Evolutionary conservation across 2,888 invertebrate species (phyloP), one percentile per base, ranked within the genome.

Genomic region (Marasmarcha lunaedactyla): DNA sequence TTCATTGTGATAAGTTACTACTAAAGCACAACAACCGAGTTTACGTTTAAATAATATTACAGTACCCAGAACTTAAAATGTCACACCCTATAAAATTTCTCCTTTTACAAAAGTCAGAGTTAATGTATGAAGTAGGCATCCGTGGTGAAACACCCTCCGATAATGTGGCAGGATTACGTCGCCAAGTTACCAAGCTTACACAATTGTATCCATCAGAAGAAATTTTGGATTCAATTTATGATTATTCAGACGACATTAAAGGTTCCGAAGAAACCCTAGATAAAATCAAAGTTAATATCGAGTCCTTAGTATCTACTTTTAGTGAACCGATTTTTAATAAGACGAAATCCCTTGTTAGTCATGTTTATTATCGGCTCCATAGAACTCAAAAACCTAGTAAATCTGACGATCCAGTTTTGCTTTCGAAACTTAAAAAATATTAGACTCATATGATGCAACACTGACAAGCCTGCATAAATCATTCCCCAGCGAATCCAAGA

Each of bases 281-380:
- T 10, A 39, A 39, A 39, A 36, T 39, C n/a, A 35, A 39, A 27
- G 25, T n/a, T 26, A 39, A 26, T n/a, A 14, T 26, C 3, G 26
- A 39, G 6, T 35, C 20, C 11, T 10, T 14, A 26, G 27, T n/a
- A 13, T 6, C 34, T 14, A 14, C 2, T 10, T 30, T 7, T 11
- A 30, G 7, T 34, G 34, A 14, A 34, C 12, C 34, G 5, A 3
- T 14, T 12, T 14, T 34, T 34, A 34, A 14, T 12, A 34, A 14
- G 12, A 34, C 34, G 20, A 1, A 10, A 14, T 12, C 7, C 13
- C 4, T 14, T 5, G 1, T 39, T 9, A 26, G 26, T 13, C 35
- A 35, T 35, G 25, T 39, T 13, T 14, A 10, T 39, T 25, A 35
- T 26, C 9, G 39, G 27, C 12, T 39, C 12, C 11, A 35, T 12